phyloP scores from a whole-genome alignment of 2,888 invertebrate genomes.

The Limnephilus marmoratus region DNA sequence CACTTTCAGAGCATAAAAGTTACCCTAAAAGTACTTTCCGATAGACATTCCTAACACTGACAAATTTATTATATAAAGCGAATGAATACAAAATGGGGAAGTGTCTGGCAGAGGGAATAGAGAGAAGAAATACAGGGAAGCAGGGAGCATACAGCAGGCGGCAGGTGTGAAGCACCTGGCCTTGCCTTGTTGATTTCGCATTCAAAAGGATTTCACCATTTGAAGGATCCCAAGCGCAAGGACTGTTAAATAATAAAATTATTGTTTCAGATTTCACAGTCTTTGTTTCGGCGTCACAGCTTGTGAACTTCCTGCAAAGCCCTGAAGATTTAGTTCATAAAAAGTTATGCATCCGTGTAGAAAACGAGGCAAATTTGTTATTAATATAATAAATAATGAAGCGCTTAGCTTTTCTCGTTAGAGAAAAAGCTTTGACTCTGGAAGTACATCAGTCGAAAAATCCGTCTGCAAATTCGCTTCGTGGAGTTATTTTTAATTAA shows the following conservation, averaged over 20 bases:
- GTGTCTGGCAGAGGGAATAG: background rate
- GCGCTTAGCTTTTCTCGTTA: background rate
- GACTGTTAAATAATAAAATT: background rate
- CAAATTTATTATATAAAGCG: background rate
- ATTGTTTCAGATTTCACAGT: background rate
- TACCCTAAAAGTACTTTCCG: background rate
- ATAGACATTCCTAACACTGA: background rate
- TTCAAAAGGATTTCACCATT: conserved; percentile 7
- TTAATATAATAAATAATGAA: background rate
- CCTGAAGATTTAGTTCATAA: background rate
- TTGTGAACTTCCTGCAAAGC: background rate
- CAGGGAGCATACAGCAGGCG: background rate
- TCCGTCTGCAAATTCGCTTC: too few relatives aligned
- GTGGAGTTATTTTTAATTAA: too few relatives aligned
- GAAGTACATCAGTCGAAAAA: too few relatives aligned
- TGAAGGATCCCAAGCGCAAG: background rate
- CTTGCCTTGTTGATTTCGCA: conserved; percentile 21
- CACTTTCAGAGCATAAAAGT: background rate
- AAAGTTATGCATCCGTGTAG: background rate
- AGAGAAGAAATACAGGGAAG: background rate
- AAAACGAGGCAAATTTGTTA: background rate
- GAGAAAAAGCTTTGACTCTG: too few relatives aligned
- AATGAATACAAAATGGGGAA: background rate
- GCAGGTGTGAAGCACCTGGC: conserved; percentile 49
- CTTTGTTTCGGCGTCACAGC: background rate